Evolutionary conservation across 2,797 vertebrate species (phyloP).

Genomic region (Lates japonicus): DNA sequence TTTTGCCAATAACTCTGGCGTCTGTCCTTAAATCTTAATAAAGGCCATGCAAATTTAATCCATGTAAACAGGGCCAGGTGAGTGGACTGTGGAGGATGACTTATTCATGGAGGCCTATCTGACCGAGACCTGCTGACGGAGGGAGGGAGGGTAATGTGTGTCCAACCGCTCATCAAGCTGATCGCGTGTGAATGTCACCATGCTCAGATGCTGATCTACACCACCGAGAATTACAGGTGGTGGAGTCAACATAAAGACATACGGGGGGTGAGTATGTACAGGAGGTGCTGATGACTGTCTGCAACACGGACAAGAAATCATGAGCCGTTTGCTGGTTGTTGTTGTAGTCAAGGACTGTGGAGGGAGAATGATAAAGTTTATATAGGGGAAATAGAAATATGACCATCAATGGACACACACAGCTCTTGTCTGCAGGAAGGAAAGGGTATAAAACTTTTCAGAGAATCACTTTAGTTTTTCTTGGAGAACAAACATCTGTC

Average conservation of each 20-base stretch:
- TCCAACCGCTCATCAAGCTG: conserved; percentile 44
- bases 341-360: too few relatives aligned
- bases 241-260: conserved; percentile 12
- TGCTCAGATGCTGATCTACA: conserved; percentile 42
- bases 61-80: conserved; percentile 59
- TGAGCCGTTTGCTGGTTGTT: not conserved
- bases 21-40: conserved; percentile 70
- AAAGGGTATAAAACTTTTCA: too few relatives aligned
- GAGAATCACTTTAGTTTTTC: too few relatives aligned
- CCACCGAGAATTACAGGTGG: conserved; percentile 37
- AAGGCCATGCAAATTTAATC: conserved; percentile 74
- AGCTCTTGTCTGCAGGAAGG: too few relatives aligned
- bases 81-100: conserved; percentile 58
- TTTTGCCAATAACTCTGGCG: conserved; percentile 9
- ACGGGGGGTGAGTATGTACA: not conserved
- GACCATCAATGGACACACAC: too few relatives aligned
- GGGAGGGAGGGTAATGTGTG: conserved; percentile 3
- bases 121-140: conserved; percentile 35
- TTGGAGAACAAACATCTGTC: too few relatives aligned
- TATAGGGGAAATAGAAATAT: too few relatives aligned
- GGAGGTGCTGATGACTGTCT: not conserved
- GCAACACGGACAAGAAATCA: not conserved
- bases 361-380: too few relatives aligned
- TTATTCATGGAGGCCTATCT: conserved; percentile 69
- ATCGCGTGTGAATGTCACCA: conserved; percentile 59